Percentiles rank a stretch among this genome's conserved stretches.
Conservation (phyloP, 2,797 vertebrate genomes). For the Leuciscus waleckii region DNA sequence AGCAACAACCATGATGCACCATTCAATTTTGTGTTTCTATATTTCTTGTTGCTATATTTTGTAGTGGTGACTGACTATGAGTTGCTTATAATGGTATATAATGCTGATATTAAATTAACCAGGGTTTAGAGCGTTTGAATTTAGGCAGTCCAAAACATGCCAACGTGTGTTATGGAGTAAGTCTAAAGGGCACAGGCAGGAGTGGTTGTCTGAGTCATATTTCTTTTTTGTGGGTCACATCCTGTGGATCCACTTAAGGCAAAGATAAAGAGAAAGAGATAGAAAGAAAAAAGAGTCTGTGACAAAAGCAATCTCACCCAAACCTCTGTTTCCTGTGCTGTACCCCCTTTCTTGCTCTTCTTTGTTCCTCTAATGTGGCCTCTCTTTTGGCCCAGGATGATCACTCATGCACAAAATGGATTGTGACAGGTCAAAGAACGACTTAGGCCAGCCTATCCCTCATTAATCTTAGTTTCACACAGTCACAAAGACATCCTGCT, state of each 20-base stretch:
- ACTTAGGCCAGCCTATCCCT: background rate
- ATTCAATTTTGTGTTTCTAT: background rate
- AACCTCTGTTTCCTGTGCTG: constrained; percentile 53
- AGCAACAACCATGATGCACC: background rate
- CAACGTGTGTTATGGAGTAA: background rate
- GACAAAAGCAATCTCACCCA: constrained; percentile 37
- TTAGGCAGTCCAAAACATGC: constrained; percentile 3
- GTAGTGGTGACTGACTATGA: background rate
- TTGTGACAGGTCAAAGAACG: constrained; percentile 29
- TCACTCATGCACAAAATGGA: constrained; percentile 32
- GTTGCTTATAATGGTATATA: background rate
- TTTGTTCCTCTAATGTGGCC: constrained; percentile 30
- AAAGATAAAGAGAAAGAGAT: constrained; percentile 37
- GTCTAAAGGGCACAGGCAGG: constrained; percentile 13
- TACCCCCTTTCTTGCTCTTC: constrained; percentile 8
- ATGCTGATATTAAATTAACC: background rate
- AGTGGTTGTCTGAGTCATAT: constrained; percentile 16
- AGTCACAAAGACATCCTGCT: constrained; percentile 28
- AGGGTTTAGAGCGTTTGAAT: background rate
- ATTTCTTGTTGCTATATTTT: background rate
- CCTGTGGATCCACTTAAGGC: constrained; percentile 47
- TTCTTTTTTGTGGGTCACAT: constrained; percentile 44
- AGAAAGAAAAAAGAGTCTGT: constrained; percentile 17
- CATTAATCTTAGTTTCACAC: constrained; percentile 21
- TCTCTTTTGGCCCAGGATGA: constrained; percentile 36